Percentiles rank a stretch among this genome's conserved stretches.
Conservation (phyloP, 2,797 vertebrate species). For the Leuciscus waleckii region DNA sequence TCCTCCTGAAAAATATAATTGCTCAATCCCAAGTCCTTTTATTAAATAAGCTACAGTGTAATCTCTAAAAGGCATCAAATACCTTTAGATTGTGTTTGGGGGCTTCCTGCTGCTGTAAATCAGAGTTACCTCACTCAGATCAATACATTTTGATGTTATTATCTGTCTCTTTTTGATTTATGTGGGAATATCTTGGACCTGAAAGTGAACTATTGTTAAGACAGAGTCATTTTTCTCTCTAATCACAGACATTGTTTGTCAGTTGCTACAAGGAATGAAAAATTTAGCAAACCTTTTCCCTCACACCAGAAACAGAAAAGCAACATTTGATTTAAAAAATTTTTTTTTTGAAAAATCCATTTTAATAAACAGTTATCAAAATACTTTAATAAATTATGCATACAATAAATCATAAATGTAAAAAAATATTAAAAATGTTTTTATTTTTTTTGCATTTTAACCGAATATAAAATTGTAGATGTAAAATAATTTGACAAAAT, state of each 20-base stretch:
- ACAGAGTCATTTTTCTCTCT: conserved; percentile 33
- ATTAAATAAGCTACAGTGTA: conserved; percentile 58
- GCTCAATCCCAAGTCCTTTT: conserved; percentile 44
- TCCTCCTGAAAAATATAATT: conserved; percentile 10
- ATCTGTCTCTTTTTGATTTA: conserved; percentile 54
- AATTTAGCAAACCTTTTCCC: conserved; percentile 30
- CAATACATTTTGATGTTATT: conserved; percentile 55
- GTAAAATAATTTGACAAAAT: too few relatives aligned
- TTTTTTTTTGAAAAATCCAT: not conserved
- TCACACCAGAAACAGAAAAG: not conserved
- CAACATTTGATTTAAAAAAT: not conserved
- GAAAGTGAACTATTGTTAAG: conserved; percentile 37
- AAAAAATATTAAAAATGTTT: too few relatives aligned
- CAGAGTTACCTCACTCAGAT: conserved; percentile 50
- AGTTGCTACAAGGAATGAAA: not conserved
- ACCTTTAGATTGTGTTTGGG: conserved; percentile 31
- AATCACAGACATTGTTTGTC: conserved; percentile 19
- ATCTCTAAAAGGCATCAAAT: conserved; percentile 53
- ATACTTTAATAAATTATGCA: not conserved
- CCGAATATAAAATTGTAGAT: too few relatives aligned
- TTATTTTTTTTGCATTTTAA: too few relatives aligned
- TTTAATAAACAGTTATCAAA: not conserved
- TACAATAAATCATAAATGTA: not conserved
- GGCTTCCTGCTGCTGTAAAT: conserved; percentile 1
- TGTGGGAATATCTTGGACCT: conserved; percentile 51